These are phyloP conservation scores for Microctenopoma stevenorrisi DNA, from an alignment of 2,797 vertebrate genomes.

Conservation along the genomic window DNA sequence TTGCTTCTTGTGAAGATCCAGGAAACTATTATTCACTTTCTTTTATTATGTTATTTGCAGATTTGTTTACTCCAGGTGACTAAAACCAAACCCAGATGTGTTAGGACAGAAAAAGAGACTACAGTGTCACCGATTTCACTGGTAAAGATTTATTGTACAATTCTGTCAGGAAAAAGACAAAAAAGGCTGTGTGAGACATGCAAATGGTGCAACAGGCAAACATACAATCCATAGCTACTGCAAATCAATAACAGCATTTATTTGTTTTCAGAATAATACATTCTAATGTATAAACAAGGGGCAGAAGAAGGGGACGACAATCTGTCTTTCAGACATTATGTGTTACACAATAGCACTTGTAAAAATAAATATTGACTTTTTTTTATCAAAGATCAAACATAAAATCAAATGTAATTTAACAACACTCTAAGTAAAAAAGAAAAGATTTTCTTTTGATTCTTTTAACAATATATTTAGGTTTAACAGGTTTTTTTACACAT, in stretches of 20 bases:
- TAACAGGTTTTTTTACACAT: slow-evolving; percentile 38
- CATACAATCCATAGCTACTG: slow-evolving; percentile 24
- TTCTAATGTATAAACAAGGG: slow-evolving; percentile 31
- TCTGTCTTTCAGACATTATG: slow-evolving; percentile 31
- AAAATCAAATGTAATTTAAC: slow-evolving; percentile 46
- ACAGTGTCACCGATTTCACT: slow-evolving; percentile 8
- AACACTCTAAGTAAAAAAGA: slow-evolving; percentile 14
- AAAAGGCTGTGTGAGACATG: slow-evolving; percentile 46
- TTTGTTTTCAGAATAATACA: slow-evolving; percentile 27
- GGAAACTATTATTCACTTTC: slow-evolving; percentile 7
- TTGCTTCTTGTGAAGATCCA: slow-evolving; percentile 13
- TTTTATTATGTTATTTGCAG: neutral
- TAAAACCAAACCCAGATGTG: slow-evolving; percentile 23
- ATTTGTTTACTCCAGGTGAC: neutral
- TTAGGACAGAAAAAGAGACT: neutral
- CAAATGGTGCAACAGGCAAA: slow-evolving; percentile 47
- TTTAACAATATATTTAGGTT: slow-evolving; percentile 24
- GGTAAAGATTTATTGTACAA: slow-evolving; percentile 54
- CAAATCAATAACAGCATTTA: slow-evolving; percentile 23
- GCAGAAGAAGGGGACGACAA: slow-evolving; percentile 14
- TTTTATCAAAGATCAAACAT: slow-evolving; percentile 46
- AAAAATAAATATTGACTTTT: slow-evolving; percentile 67
- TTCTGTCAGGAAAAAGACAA: slow-evolving; percentile 24
- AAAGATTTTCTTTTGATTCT: slow-evolving; percentile 17
- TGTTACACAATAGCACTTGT: slow-evolving; percentile 20